These are phyloP conservation scores for Nesidiocoris tenuis DNA, from an alignment of 2,888 invertebrate species.

Conservation along the genomic window DNA sequence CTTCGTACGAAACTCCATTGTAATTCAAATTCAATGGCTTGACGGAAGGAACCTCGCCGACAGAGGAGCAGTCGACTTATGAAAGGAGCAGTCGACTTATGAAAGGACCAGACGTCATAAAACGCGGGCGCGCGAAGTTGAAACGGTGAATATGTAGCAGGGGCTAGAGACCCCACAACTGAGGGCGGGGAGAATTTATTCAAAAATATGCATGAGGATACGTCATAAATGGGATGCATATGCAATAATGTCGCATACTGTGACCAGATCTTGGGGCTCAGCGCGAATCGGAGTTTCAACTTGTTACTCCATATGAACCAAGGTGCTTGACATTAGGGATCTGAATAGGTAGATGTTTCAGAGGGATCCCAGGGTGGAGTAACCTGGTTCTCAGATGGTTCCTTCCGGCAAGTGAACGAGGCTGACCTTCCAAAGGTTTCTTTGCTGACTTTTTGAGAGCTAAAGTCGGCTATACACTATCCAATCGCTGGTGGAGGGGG, in stretches of 20 bases:
- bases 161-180: too few relatives aligned
- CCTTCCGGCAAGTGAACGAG: too few relatives aligned
- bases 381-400: too few relatives aligned
- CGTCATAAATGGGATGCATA: conserved; percentile 3
- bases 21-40: not conserved
- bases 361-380: too few relatives aligned
- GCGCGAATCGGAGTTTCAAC: conserved; percentile 27
- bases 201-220: conserved; percentile 33
- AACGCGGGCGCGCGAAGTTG: not conserved
- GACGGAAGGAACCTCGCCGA: conserved; percentile 1
- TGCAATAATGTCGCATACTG: not conserved
- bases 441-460: too few relatives aligned
- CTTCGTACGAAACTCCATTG: too few relatives aligned
- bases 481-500: too few relatives aligned
- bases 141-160: conserved; percentile 14
- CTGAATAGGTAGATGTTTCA: too few relatives aligned
- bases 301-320: too few relatives aligned
- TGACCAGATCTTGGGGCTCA: not conserved
- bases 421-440: too few relatives aligned
- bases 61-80: not conserved
- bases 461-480: too few relatives aligned
- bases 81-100: not conserved
- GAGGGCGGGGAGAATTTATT: conserved; percentile 13
- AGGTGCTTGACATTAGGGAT: too few relatives aligned
- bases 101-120: not conserved